Conservation (phyloP, 2,888 invertebrate species). For the Eristalis pertinax region DNA sequence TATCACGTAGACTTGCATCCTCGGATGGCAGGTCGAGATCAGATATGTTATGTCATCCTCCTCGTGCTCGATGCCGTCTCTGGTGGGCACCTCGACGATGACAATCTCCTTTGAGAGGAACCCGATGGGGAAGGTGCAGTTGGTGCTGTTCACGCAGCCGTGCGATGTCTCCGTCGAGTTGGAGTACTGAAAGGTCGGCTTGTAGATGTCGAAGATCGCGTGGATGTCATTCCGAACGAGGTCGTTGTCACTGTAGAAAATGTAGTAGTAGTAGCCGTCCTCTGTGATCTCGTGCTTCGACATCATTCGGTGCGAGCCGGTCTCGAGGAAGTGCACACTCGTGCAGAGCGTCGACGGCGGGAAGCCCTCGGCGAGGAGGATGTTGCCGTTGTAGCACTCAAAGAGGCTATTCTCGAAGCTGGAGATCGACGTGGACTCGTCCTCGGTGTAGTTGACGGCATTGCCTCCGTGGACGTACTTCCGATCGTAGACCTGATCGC, state of each 20-base stretch:
- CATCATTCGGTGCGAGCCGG: constrained; percentile 85
- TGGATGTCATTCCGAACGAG: constrained; percentile 90
- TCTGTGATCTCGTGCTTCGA: constrained; percentile 87
- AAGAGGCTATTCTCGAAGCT: constrained; percentile 91
- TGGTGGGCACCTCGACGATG: constrained; percentile 91
- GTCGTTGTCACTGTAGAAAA: constrained; percentile 94
- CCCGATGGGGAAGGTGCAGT: constrained; percentile 88
- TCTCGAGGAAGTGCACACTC: constrained; percentile 86
- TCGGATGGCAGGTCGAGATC: constrained; percentile 89
- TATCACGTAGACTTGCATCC: constrained; percentile 89
- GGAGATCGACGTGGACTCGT: constrained; percentile 87
- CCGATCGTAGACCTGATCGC: constrained; percentile 85
- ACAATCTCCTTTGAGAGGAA: constrained; percentile 90
- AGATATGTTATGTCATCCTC: constrained; percentile 88
- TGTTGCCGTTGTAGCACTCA: constrained; percentile 89
- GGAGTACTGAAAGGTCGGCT: constrained; percentile 90
- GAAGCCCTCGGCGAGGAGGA: constrained; percentile 88
- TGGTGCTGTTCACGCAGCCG: constrained; percentile 89
- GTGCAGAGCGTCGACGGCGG: constrained; percentile 87
- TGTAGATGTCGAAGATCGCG: constrained; percentile 91
- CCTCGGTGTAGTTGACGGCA: constrained; percentile 83
- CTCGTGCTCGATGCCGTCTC: constrained; percentile 90
- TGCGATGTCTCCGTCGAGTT: constrained; percentile 79
- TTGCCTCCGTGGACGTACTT: constrained; percentile 91
- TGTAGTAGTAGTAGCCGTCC: constrained; percentile 94